phyloP scores from a whole-genome alignment of 92 coral and sea anemone species.

The Diadumene lineata region DNA sequence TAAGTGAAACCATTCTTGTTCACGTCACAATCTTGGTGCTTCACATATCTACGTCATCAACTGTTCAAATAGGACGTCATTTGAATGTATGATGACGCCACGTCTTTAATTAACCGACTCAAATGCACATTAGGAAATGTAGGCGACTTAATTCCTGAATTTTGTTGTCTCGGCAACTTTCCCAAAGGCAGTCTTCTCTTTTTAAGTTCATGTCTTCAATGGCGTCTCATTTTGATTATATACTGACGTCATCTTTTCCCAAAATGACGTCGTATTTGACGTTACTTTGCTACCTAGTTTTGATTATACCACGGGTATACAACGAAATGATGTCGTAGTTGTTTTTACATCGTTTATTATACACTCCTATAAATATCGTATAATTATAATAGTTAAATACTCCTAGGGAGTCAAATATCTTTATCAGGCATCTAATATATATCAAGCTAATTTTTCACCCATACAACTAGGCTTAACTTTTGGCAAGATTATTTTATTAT shows the following conservation, averaged over 20 bases:
- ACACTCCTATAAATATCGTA: slow-evolving; percentile 14
- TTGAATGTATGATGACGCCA: neutral
- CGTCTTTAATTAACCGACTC: no score
- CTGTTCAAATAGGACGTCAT: neutral
- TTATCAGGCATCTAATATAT: slow-evolving; percentile 6
- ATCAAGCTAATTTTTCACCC: slow-evolving; percentile 23
- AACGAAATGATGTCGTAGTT: neutral
- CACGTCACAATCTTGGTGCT: no score
- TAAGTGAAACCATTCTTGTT: no score
- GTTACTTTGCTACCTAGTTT: neutral
- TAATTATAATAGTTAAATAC: neutral
- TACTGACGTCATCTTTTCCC: neutral
- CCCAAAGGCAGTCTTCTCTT: no score
- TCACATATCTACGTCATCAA: neutral
- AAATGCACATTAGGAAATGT: no score
- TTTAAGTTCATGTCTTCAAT: no score
- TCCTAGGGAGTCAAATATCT: slow-evolving; percentile 9
- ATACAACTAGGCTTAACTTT: slow-evolving; percentile 9
- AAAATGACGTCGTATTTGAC: neutral
- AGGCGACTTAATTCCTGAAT: no score
- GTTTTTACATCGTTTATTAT: slow-evolving; percentile 11
- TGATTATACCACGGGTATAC: neutral
- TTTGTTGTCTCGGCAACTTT: no score
- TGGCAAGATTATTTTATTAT: slow-evolving; percentile 21
- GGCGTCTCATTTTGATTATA: neutral